Evolutionary conservation across 92 coral and sea anemone genomes (phyloP).

Genomic region (Paragorgia papillata): DNA sequence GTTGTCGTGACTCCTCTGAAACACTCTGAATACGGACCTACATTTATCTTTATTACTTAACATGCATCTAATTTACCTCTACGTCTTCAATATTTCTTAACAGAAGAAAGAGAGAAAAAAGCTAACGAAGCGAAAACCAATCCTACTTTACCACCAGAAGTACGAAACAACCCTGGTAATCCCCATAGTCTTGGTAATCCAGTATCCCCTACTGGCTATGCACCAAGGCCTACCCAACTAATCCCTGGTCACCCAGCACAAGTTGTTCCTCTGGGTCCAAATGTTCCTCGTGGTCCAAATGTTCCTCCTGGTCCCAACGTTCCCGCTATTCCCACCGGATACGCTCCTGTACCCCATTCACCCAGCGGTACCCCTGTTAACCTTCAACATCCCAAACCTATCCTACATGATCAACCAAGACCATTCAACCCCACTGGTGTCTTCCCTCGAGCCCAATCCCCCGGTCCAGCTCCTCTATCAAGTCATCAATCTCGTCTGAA

Average conservation of each 20-base stretch:
- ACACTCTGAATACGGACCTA: no score
- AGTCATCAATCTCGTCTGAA: slow-evolving; percentile 24
- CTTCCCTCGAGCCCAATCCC: slow-evolving; percentile 43
- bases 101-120: slow-evolving; percentile 32
- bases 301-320: slow-evolving; percentile 24
- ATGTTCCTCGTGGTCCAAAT: neutral
- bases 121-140: neutral
- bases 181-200: slow-evolving; percentile 4
- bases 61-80: neutral
- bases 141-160: neutral
- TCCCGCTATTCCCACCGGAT: neutral
- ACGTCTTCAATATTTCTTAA: neutral
- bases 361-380: slow-evolving; percentile 37
- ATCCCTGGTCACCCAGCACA: slow-evolving; percentile 43
- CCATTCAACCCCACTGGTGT: slow-evolving; percentile 18
- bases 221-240: slow-evolving; percentile 10
- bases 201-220: neutral
- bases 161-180: slow-evolving; percentile 32
- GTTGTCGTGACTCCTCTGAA: no score
- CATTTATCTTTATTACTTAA: neutral
- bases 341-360: slow-evolving; percentile 5
- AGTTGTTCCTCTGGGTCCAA: slow-evolving; percentile 22
- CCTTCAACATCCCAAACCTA: slow-evolving; percentile 26
- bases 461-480: slow-evolving; percentile 45
- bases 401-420: slow-evolving; percentile 12